A percentile compares a stretch with the other conserved stretches of the same genome.
Conservation (phyloP, 2,797 vertebrate genomes). For the Cyclura pinguis region DNA sequence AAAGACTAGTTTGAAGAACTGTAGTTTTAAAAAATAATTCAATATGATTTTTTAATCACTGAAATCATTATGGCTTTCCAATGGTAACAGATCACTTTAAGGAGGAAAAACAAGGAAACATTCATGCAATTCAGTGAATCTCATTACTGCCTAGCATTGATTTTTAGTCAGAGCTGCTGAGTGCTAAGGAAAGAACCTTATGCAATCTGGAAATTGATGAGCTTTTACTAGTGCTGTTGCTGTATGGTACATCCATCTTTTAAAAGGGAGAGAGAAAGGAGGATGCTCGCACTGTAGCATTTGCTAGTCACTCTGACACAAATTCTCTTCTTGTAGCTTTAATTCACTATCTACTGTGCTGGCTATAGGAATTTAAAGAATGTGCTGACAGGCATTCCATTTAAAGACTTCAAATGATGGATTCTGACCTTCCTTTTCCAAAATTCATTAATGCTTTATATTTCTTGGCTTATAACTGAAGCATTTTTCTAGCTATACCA, state of each 20-base stretch:
- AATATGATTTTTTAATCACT: background rate
- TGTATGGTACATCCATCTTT: slow-evolving; percentile 3
- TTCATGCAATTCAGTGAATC: accelerated
- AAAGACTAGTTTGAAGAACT: accelerated
- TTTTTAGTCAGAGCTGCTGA: slow-evolving; percentile 35
- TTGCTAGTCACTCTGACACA: background rate
- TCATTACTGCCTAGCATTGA: slow-evolving; percentile 22
- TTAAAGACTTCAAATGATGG: slow-evolving; percentile 19
- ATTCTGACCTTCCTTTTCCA: slow-evolving; percentile 20
- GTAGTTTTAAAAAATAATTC: background rate
- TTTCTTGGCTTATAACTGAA: background rate
- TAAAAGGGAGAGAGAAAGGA: slow-evolving; percentile 5
- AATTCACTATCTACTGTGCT: slow-evolving; percentile 17
- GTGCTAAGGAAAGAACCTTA: slow-evolving; percentile 3
- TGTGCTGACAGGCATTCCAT: background rate
- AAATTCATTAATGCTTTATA: background rate
- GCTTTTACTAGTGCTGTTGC: background rate
- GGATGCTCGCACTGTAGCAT: background rate
- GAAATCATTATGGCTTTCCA: background rate
- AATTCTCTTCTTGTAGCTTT: slow-evolving; percentile 15
- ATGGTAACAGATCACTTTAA: background rate
- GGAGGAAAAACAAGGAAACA: background rate
- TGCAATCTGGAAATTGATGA: slow-evolving; percentile 25
- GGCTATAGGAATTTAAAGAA: background rate
- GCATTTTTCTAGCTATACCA: background rate